A percentile compares a stretch with the other conserved stretches of the same genome.
Evolutionary conservation across 2,888 invertebrate genomes (phyloP).

Genomic region (Nymphalis urticae): DNA sequence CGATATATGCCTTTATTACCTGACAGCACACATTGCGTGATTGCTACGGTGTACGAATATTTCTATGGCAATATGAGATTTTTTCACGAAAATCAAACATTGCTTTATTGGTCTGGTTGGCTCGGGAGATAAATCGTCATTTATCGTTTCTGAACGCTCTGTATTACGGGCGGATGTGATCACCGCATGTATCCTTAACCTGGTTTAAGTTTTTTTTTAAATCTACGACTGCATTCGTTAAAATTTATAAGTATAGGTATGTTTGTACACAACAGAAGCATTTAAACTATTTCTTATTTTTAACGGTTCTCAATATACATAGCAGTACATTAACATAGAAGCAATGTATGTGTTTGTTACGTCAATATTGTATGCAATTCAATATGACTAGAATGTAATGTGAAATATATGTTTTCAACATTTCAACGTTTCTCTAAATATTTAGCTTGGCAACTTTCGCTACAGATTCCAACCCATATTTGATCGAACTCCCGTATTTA

Average conservation of each 20-base stretch:
- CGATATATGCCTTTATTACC: constrained; percentile 37
- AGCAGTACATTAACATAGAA: background rate
- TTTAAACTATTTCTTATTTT: too few species aligned
- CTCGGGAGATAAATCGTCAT: too few species aligned
- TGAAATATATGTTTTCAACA: background rate
- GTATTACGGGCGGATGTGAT: too few species aligned
- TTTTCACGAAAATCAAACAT: constrained; percentile 4
- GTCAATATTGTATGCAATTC: background rate
- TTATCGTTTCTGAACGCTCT: too few species aligned
- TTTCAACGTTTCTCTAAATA: constrained; percentile 11
- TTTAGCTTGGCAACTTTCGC: constrained; percentile 23
- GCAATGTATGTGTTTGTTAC: background rate
- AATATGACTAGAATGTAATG: background rate
- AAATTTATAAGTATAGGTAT: too few species aligned
- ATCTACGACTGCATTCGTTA: too few species aligned
- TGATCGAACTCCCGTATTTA: constrained; percentile 60
- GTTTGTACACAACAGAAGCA: too few species aligned
- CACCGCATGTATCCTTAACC: too few species aligned
- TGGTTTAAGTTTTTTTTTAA: too few species aligned
- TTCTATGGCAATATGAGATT: constrained; percentile 10
- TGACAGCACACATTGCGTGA: constrained; percentile 35
- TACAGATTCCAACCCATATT: constrained; percentile 57
- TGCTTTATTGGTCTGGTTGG: background rate
- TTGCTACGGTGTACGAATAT: constrained; percentile 19
- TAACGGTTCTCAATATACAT: too few species aligned